Evolutionary conservation across 2,888 invertebrate species (phyloP).

Genomic region (Cryptocephalus moraei): DNA sequence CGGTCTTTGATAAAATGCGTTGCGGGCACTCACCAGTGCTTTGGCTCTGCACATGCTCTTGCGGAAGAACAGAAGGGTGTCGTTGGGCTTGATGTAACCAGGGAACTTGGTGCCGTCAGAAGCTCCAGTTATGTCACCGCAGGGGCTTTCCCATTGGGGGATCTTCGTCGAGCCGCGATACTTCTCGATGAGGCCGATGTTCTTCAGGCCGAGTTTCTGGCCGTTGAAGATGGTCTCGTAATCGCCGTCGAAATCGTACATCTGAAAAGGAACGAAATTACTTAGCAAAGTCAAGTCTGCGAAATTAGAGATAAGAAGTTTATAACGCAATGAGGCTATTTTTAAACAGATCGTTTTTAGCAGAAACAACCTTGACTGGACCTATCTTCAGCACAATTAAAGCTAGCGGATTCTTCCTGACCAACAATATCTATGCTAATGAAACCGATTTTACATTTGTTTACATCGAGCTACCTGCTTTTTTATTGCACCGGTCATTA

Average conservation of each 20-base stretch:
- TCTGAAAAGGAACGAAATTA: slow-evolving; percentile 41
- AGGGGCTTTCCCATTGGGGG: slow-evolving; percentile 69
- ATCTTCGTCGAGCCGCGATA: slow-evolving; percentile 62
- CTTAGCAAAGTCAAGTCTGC: not conserved
- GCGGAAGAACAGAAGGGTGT: slow-evolving; percentile 64
- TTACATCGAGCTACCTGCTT: no score
- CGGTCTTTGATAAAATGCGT: no score
- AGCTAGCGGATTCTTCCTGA: no score
- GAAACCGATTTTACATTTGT: no score
- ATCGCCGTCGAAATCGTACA: slow-evolving; percentile 77
- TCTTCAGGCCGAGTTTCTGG: slow-evolving; percentile 44
- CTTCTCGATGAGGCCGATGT: slow-evolving; percentile 63
- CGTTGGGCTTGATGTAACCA: slow-evolving; percentile 57
- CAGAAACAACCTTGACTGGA: no score
- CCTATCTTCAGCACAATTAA: no score
- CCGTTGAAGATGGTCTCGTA: slow-evolving; percentile 72
- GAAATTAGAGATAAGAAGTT: not conserved
- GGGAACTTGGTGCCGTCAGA: slow-evolving; percentile 82
- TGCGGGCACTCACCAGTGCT: slow-evolving; percentile 51
- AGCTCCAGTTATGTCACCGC: slow-evolving; percentile 64
- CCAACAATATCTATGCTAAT: no score
- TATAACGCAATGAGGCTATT: no score
- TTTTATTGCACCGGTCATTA: no score
- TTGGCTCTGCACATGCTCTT: slow-evolving; percentile 81
- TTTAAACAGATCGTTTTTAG: no score